Percentiles rank a stretch among this genome's conserved stretches.
phyloP scores from a whole-genome alignment of 2,797 vertebrate genomes.

The Micropoecilia bifurca region DNA sequence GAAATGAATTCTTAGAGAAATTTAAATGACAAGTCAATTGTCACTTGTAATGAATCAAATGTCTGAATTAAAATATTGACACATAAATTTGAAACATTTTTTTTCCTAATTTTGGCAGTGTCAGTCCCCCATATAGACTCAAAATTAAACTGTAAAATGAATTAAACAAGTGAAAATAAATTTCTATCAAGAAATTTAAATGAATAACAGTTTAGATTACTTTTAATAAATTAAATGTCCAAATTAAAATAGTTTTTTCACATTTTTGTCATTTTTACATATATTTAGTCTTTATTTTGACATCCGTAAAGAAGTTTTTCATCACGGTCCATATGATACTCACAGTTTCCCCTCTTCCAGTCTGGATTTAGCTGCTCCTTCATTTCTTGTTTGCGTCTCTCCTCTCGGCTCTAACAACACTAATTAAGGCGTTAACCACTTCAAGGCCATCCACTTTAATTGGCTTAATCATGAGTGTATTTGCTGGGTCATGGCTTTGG shows the following conservation, averaged over 20 bases:
- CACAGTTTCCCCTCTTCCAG: conserved; percentile 29
- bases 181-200: background rate
- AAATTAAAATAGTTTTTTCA: background rate
- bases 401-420: conserved; percentile 67
- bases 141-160: background rate
- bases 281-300: background rate
- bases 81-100: background rate
- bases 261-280: background rate
- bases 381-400: conserved; percentile 50
- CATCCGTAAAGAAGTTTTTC: background rate
- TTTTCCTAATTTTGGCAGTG: background rate
- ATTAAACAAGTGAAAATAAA: background rate
- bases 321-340: conserved; percentile 32
- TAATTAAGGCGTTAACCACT: conserved; percentile 83
- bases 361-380: conserved; percentile 47
- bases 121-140: background rate
- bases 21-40: background rate
- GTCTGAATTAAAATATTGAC: background rate
- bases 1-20: background rate
- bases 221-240: background rate
- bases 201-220: background rate
- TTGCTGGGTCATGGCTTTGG: conserved; percentile 47
- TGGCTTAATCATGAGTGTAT: conserved; percentile 65
- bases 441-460: conserved; percentile 67
- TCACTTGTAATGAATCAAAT: background rate